A percentile compares a stretch with the other conserved stretches of the same genome.
These are phyloP conservation scores for Beris chalybata DNA, from an alignment of 2,888 invertebrate genomes.

Conservation along the genomic window DNA sequence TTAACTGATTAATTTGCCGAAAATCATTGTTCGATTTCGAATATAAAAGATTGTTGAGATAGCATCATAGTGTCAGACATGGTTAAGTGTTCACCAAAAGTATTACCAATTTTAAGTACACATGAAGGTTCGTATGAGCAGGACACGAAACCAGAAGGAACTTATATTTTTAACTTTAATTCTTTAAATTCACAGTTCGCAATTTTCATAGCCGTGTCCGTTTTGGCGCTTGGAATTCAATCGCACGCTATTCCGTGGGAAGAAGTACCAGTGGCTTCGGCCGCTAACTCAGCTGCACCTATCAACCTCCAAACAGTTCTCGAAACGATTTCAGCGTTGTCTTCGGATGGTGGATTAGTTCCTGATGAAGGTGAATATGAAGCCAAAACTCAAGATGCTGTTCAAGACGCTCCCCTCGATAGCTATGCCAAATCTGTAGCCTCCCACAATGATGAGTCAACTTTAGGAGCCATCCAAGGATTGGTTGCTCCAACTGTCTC, in stretches of 20 bases:
- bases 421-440: constrained; percentile 50
- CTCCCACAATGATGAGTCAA: constrained; percentile 56
- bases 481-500: background rate
- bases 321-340: constrained; percentile 49
- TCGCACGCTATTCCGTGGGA: constrained; percentile 23
- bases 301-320: constrained; percentile 58
- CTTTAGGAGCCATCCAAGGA: constrained; percentile 53
- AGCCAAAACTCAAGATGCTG: constrained; percentile 58
- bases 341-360: too few species aligned
- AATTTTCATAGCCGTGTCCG: constrained; percentile 48
- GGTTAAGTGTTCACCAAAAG: background rate
- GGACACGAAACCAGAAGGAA: background rate
- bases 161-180: background rate
- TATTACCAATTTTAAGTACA: background rate
- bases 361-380: constrained; percentile 41
- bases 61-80: background rate
- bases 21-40: too few species aligned
- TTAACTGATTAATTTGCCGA: too few species aligned
- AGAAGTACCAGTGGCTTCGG: constrained; percentile 34
- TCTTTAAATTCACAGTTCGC: constrained; percentile 44
- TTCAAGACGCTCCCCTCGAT: constrained; percentile 57
- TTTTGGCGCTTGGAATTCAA: constrained; percentile 40
- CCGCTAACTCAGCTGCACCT: constrained; percentile 43
- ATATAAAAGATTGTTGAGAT: background rate
- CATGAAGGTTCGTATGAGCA: background rate